phyloP scores from a whole-genome alignment of 1,140 invertebrate species.

The Papilio dardanus region DNA sequence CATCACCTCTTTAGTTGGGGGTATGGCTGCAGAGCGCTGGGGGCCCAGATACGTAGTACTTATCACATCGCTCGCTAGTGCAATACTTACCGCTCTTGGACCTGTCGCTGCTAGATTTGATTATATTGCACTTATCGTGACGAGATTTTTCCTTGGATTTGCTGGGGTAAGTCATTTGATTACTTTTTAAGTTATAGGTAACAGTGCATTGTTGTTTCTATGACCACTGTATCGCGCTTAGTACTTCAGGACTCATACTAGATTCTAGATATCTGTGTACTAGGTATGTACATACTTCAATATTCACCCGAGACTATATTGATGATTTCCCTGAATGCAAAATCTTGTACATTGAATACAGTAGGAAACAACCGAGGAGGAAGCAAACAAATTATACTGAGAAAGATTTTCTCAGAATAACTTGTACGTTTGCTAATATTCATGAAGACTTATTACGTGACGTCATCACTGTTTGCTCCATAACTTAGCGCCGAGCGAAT shows the following conservation, averaged over 20 bases:
- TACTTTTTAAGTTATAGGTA: not conserved
- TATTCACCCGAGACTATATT: not conserved
- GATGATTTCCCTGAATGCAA: not conserved
- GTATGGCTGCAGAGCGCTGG: slow-evolving; percentile 88
- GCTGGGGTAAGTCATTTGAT: slow-evolving; percentile 84
- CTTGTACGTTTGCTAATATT: slow-evolving; percentile 9
- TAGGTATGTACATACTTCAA: no score
- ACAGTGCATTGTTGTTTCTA: no score
- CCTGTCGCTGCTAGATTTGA: slow-evolving; percentile 85
- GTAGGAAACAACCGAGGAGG: no score
- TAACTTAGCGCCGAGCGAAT: slow-evolving; percentile 22
- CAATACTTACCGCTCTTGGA: slow-evolving; percentile 87
- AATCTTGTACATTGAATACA: not conserved
- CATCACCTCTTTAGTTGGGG: slow-evolving; percentile 85
- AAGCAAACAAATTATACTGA: not conserved
- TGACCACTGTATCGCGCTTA: no score
- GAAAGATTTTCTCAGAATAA: not conserved
- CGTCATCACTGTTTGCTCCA: slow-evolving; percentile 22
- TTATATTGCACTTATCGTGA: slow-evolving; percentile 84
- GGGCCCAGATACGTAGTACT: slow-evolving; percentile 89
- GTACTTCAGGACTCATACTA: no score
- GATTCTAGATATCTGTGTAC: no score
- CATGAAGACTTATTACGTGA: slow-evolving; percentile 32
- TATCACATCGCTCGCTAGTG: slow-evolving; percentile 84
- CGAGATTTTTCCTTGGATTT: slow-evolving; percentile 86